Evolutionary conservation across 1,140 invertebrate genomes (phyloP).

Genomic region (Conus ventricosus): DNA sequence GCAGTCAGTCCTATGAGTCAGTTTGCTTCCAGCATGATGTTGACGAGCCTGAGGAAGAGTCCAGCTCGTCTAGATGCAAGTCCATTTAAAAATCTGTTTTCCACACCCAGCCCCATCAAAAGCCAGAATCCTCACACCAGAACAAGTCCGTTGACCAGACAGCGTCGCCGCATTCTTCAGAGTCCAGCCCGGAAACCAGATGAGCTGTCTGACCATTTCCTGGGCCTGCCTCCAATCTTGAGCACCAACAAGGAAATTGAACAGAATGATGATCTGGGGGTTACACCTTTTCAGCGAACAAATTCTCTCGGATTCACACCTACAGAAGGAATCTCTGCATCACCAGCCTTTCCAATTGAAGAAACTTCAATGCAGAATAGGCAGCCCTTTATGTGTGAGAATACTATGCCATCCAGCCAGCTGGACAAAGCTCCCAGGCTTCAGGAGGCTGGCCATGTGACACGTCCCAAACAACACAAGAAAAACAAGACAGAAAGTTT

Average conservation of each 20-base stretch:
- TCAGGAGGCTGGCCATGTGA: background rate
- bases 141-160: slow-evolving; percentile 20
- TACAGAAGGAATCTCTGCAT: background rate
- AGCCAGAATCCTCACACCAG: background rate
- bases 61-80: slow-evolving; percentile 34
- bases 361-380: background rate
- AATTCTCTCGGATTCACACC: slow-evolving; percentile 32
- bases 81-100: slow-evolving; percentile 29
- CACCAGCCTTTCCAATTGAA: background rate
- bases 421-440: background rate
- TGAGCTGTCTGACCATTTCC: background rate
- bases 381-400: background rate
- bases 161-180: slow-evolving; percentile 27
- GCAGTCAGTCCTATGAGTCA: slow-evolving; percentile 38
- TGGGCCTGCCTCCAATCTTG: background rate
- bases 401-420: background rate
- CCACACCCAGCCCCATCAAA: slow-evolving; percentile 26
- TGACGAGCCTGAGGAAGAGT: slow-evolving; percentile 47
- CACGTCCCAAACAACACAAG: background rate
- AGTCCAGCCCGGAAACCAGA: slow-evolving; percentile 13
- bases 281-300: slow-evolving; percentile 24
- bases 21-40: slow-evolving; percentile 28
- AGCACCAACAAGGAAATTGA: background rate
- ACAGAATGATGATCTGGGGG: slow-evolving; percentile 5
- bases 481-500: background rate